Base-by-base conservation (phyloP, 2,888 invertebrate species). In the Yponomeuta evonymella region DNA sequence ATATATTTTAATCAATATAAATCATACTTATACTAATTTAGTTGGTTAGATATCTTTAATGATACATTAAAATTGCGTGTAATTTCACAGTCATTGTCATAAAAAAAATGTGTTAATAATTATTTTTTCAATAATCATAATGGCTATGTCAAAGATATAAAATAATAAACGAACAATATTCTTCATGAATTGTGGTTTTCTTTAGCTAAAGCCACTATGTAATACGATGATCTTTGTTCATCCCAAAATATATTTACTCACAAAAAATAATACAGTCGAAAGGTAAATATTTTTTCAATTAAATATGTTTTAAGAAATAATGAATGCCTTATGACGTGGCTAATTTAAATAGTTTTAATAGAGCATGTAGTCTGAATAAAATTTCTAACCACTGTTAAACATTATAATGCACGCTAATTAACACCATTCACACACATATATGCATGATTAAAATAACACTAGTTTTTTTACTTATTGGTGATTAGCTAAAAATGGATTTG, bases 161-260 rank as follows among this genome's bases (percentile, higher is more conserved):
- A 81, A 80, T 84, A 90, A 90, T 90, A 90, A 90, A 90, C 81
- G 84, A 85, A 81, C 88, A 86, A 68, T 90, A 85, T 86, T 87
- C 84, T 86, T 86, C 29, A 67, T 85, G 83, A 86, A 84, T 81
- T 78, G 83, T 88, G 84, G 84, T 89, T 87, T 88, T 84, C 85
- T 89, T 90, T 89, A 43, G 43, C 43, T 82, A 79, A 71, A 74
- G 67, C 67, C 67, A 67, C 36, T 58, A 12, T 51, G 15, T 5
- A 58, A 58, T 58, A 15, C 2, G 15, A 58, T 58, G 51, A 15
- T 15, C 15, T 58, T 58, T 58, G 4, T 15, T 15, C 15, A 15
- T 58, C 51, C 51, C 51, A 15, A 58, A 58, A 58, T 58, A 58
- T 58, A 58, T 8, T 10, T 12, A 8, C 2, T 51, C 51, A 12